Conservation (phyloP, 1,140 invertebrate genomes). For the Drosophila persimilis region DNA sequence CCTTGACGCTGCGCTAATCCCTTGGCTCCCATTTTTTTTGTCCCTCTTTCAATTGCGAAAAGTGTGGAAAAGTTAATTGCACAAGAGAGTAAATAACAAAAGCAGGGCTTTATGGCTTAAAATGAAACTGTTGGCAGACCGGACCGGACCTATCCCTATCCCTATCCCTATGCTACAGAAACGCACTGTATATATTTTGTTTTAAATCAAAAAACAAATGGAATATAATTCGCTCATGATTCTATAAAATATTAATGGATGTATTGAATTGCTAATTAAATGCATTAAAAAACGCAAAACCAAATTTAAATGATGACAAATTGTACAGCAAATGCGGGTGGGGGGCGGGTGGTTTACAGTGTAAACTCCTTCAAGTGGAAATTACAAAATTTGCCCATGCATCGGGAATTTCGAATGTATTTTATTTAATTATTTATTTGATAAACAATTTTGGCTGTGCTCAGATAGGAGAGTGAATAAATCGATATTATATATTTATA, state of each 20-base stretch:
- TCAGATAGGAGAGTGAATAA: not conserved
- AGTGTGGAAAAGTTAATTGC: constrained; percentile 58
- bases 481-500: not conserved
- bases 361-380: constrained; percentile 47
- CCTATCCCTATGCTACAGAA: not conserved
- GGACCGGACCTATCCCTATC: no score
- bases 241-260: constrained; percentile 48
- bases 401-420: constrained; percentile 40
- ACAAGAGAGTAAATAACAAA: constrained; percentile 39
- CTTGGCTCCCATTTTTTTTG: not conserved
- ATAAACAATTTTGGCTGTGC: constrained; percentile 4
- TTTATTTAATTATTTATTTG: constrained; percentile 49
- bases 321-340: constrained; percentile 30
- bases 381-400: constrained; percentile 47
- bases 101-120: constrained; percentile 13
- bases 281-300: constrained; percentile 55
- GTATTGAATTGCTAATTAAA: constrained; percentile 61
- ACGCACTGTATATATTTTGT: constrained; percentile 1
- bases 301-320: constrained; percentile 70
- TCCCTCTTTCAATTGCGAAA: constrained; percentile 16
- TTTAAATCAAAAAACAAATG: constrained; percentile 18
- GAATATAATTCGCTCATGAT: constrained; percentile 1
- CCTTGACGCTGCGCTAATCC: constrained; percentile 6
- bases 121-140: constrained; percentile 3
- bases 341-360: constrained; percentile 13